Base-by-base conservation (phyloP, 2,888 invertebrate genomes). In the Cantharis nigra region DNA sequence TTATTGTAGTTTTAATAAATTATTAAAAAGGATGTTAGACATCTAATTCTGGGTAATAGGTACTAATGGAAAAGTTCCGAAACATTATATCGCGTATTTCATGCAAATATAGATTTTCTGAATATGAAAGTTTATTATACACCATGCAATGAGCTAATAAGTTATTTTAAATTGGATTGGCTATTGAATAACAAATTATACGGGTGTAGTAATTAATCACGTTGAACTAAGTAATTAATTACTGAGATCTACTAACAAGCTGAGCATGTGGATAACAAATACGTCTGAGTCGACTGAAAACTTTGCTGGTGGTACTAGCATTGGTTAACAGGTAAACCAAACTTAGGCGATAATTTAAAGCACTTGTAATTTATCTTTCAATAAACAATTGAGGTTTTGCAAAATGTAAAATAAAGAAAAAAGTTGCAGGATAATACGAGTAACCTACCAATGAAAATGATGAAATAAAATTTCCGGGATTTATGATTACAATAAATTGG, bases 291-390 rank as follows among this genome's bases (percentile, higher is more conserved):
- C 20, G 26, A 67, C 20, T 49, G 49, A 49, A 49, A 49, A 49
- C 49, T 49, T 49, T 49, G n/a, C 49, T 49, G 49, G 49, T 20
- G 23, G 65, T 23, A 67, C 65, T 67, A 20, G 26, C 65, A 67
- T 67, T 67, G 65, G 65, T 67, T 67, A 67, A 67, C 65, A 67
- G 65, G 65, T 67, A 67, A 67, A 67, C 65, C 65, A 14, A 67
- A 20, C 65, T 67, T 67, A 67, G 26, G 49, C 49, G 49, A 49
- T 49, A 49, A 49, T 49, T 49, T 49, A 49, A 49, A 49, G 49
- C 49, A 49, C 49, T 49, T 49, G 49, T 2, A 49, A 49, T 49
- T 49, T 49, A 49, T 49, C n/a, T 49, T 49, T 49, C 49, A 49
- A 49, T 49, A n/a, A 49, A 49, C 49, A 49, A 49, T 49, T 49